Evolutionary conservation across 1,140 invertebrate species (phyloP), one percentile per base, ranked within the genome.

Genomic region (Drosophila guanche): DNA sequence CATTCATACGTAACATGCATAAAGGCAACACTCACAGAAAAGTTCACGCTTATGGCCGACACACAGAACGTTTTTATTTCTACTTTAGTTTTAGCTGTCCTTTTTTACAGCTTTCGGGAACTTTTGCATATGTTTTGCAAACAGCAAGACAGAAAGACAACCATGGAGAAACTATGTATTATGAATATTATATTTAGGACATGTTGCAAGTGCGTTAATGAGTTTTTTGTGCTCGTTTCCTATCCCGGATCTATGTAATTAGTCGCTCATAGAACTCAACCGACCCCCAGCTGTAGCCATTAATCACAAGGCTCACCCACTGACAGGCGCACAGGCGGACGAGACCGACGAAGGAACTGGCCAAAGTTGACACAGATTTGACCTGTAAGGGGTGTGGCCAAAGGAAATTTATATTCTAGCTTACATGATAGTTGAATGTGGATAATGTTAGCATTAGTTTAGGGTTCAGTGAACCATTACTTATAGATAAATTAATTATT

Each of bases 131-230:
- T 58, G 71, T 20, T 66, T 5, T 20, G 40, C 37, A 50, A 42
- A 73, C n/a, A 62, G 10, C n/a, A 5, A 33, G 25, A 41, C 1
- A 5, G 42, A 33, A 16, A 40, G 55, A 62, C 33, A 37, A 10
- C 33, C 0, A 27, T 52, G 42, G 40, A 37, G 41, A 75, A 75
- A 75, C 51, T 75, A 60, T 20, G 16, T 20, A 20, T 75, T 75
- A 67, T 54, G 55, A 75, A 74, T 76, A 75, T 75, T 75, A 55
- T 54, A 55, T 56, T 50, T 57, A 41, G 41, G 46, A 65, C 52
- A 73, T 73, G 69, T 73, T 73, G 70, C 70, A 73, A 73, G 58
- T 73, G 69, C 47, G 70, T 60, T 75, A 75, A 75, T 75, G 72
- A 75, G 72, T 75, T 72, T 75, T 75, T 68, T 75, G 48, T 75